These are phyloP conservation scores for Myotis yumanensis DNA, from an alignment of 2,113 vertebrate genomes.

Conservation along the genomic window DNA sequence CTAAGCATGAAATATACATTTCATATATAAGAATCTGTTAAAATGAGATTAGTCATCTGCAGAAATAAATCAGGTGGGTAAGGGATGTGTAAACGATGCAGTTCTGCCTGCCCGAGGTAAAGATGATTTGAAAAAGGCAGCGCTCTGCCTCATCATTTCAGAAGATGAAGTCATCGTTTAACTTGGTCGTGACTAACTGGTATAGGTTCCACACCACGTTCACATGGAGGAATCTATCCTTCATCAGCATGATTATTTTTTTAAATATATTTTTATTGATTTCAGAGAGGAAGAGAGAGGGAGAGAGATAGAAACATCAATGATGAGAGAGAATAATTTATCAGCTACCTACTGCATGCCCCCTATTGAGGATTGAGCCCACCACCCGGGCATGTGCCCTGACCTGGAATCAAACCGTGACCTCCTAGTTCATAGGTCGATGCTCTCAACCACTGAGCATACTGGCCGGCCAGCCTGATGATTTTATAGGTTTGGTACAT, in stretches of 20 bases:
- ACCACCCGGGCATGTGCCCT: too few relatives aligned
- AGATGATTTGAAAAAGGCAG: neutral
- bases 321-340: too few relatives aligned
- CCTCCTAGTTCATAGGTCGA: too few relatives aligned
- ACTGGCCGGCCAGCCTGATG: neutral
- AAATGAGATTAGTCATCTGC: neutral
- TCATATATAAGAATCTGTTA: neutral
- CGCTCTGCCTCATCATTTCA: neutral
- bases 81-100: neutral
- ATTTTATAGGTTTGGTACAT: neutral
- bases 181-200: neutral
- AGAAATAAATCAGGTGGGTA: neutral
- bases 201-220: neutral
- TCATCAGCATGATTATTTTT: neutral
- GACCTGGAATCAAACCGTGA: too few relatives aligned
- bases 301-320: too few relatives aligned
- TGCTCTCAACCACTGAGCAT: too few relatives aligned
- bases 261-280: too few relatives aligned
- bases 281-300: too few relatives aligned
- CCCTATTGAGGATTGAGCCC: too few relatives aligned
- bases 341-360: too few relatives aligned
- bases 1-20: conserved; percentile 18
- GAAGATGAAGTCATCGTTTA: neutral
- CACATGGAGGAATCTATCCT: neutral
- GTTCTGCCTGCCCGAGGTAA: neutral